These are phyloP conservation scores for Neoscelio sp. DNA, from an alignment of 2,888 invertebrate genomes.

Conservation along the genomic window DNA sequence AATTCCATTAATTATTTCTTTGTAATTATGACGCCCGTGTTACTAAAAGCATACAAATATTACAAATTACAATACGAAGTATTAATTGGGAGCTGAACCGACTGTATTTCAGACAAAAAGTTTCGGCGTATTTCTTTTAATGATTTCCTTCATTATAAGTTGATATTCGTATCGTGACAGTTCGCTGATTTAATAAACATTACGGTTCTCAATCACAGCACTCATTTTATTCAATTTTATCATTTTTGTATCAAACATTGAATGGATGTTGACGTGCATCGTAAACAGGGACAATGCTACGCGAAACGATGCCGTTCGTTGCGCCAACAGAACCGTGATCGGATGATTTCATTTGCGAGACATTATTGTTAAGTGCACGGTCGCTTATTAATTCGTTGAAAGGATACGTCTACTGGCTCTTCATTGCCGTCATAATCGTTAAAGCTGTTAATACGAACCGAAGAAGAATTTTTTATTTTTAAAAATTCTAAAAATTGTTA, in stretches of 20 bases:
- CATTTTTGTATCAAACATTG: background rate
- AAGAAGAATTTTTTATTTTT: too few relatives aligned
- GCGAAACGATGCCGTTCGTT: slow-evolving; percentile 20
- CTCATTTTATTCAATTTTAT: slow-evolving; percentile 18
- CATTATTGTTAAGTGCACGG: slow-evolving; percentile 60
- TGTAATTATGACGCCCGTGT: too few relatives aligned
- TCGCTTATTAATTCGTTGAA: slow-evolving; percentile 41
- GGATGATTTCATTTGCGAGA: slow-evolving; percentile 70
- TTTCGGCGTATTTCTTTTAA: too few relatives aligned
- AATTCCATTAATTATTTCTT: too few relatives aligned
- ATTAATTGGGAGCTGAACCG: too few relatives aligned
- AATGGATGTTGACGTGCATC: slow-evolving; percentile 11
- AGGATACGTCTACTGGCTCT: too few relatives aligned
- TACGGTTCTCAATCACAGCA: background rate
- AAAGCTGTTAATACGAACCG: too few relatives aligned
- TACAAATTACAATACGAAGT: too few relatives aligned
- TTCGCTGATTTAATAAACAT: slow-evolving; percentile 5
- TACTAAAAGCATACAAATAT: too few relatives aligned
- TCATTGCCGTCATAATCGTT: too few relatives aligned
- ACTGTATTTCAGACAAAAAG: too few relatives aligned
- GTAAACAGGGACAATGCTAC: slow-evolving; percentile 22
- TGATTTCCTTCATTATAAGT: background rate
- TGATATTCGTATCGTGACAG: background rate
- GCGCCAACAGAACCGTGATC: slow-evolving; percentile 64
- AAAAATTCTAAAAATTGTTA: too few relatives aligned